Percentiles rank a stretch among this genome's conserved stretches.
These are phyloP conservation scores for Nyctalus aviator DNA, from an alignment of 2,797 vertebrate genomes.

Conservation along the genomic window DNA sequence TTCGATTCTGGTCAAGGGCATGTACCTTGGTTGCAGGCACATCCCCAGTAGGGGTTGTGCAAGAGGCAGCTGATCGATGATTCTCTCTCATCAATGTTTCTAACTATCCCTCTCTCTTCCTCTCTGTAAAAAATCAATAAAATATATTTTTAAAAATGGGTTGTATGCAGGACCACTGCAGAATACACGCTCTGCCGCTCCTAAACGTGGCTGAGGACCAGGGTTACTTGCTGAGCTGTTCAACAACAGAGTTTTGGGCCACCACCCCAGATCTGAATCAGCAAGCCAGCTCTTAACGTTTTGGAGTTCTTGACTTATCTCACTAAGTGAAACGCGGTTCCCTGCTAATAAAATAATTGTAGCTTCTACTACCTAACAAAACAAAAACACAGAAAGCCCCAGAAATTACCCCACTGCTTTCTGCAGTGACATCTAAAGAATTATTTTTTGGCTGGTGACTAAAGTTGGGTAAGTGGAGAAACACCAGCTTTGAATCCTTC, in stretches of 20 bases:
- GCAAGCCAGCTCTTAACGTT: background rate
- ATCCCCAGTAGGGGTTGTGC: no score
- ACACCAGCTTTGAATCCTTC: background rate
- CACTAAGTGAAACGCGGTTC: background rate
- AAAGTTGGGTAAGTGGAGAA: background rate
- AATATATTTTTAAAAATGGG: no score
- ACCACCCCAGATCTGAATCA: background rate
- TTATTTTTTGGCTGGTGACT: background rate
- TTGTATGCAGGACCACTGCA: background rate
- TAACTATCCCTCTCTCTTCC: no score
- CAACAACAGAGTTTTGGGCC: background rate
- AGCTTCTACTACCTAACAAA: background rate
- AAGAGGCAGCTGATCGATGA: no score
- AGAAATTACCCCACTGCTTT: background rate
- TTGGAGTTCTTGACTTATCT: background rate
- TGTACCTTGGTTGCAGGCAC: no score
- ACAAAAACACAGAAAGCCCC: background rate
- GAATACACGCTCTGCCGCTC: background rate
- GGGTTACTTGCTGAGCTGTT: background rate
- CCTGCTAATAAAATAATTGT: background rate
- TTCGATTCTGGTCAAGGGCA: no score
- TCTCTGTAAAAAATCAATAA: no score
- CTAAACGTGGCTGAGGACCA: background rate
- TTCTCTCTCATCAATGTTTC: no score
- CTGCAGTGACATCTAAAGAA: background rate